Conservation (phyloP, 2,113 vertebrate species). For the Pelecanoides urinatrix region DNA sequence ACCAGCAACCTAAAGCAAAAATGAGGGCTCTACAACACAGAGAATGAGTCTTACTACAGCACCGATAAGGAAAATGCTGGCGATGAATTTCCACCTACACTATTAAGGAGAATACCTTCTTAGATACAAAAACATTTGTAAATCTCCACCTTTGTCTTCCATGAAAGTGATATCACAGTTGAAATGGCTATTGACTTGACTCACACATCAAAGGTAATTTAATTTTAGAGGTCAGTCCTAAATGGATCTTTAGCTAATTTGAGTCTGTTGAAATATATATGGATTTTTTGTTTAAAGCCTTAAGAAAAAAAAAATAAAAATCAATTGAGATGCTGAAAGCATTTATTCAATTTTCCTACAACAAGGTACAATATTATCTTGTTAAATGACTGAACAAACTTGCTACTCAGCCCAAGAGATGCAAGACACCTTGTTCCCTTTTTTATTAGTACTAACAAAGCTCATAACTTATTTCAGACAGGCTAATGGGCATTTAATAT, state of each 20-base stretch:
- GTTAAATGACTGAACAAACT: constrained; percentile 42
- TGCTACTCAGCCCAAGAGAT: neutral
- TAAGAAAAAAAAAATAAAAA: constrained; percentile 13
- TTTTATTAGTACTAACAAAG: neutral
- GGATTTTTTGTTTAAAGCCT: constrained; percentile 70
- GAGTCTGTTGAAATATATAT: constrained; percentile 60
- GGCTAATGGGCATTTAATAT: neutral
- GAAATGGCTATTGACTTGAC: constrained; percentile 36
- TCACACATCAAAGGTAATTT: constrained; percentile 55
- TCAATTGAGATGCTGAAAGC: constrained; percentile 53
- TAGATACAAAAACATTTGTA: neutral
- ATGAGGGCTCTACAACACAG: neutral
- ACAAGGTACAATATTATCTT: constrained; percentile 36
- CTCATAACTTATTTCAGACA: neutral
- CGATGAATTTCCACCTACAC: neutral
- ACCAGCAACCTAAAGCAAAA: neutral
- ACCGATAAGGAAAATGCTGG: neutral
- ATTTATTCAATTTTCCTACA: constrained; percentile 55
- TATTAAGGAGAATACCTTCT: neutral
- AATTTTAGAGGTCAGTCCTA: constrained; percentile 64
- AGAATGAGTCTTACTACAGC: neutral
- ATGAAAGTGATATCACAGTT: neutral
- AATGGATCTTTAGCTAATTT: constrained; percentile 68
- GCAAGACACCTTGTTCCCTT: neutral
- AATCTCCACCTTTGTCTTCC: neutral